Conservation (phyloP, 2,888 invertebrate genomes). For the Ectobius pallidus region DNA sequence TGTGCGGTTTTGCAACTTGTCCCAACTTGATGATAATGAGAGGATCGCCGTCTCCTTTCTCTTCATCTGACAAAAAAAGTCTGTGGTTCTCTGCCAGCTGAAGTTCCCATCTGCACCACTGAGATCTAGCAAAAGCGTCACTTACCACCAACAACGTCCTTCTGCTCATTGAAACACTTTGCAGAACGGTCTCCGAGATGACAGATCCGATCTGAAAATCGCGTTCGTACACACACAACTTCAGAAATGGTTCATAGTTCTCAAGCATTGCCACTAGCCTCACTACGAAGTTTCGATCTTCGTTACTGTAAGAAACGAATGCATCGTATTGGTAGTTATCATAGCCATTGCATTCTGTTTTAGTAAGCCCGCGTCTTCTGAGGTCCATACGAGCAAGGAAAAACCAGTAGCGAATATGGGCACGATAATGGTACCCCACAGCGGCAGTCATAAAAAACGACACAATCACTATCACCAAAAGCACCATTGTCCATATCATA, state of each 20-base stretch:
- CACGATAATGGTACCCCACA: conserved; percentile 17
- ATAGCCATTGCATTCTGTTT: background rate
- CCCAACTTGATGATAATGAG: conserved; percentile 68
- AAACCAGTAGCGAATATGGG: conserved; percentile 61
- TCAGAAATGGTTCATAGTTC: conserved; percentile 62
- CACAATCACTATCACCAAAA: background rate
- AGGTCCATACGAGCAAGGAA: conserved; percentile 62
- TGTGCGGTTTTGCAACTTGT: conserved; percentile 60
- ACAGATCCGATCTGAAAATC: conserved; percentile 69
- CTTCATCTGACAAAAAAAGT: conserved; percentile 63
- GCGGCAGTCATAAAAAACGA: background rate
- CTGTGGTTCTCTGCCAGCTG: conserved; percentile 70
- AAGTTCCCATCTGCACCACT: conserved; percentile 76
- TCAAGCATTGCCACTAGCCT: conserved; percentile 67
- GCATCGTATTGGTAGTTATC: conserved; percentile 62
- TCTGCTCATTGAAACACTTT: conserved; percentile 67
- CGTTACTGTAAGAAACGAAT: conserved; percentile 66
- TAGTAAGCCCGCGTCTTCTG: conserved; percentile 51
- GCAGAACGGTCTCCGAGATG: conserved; percentile 69
- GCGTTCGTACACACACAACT: conserved; percentile 71
- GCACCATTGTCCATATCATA: background rate
- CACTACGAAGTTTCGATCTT: conserved; percentile 66
- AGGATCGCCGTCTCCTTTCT: conserved; percentile 56
- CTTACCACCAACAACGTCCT: conserved; percentile 71
- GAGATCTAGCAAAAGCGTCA: conserved; percentile 69